A percentile compares a stretch with the other conserved stretches of the same genome.
These are phyloP conservation scores for Xestobium rufovillosum DNA, from an alignment of 2,888 invertebrate species.

Conservation along the genomic window DNA sequence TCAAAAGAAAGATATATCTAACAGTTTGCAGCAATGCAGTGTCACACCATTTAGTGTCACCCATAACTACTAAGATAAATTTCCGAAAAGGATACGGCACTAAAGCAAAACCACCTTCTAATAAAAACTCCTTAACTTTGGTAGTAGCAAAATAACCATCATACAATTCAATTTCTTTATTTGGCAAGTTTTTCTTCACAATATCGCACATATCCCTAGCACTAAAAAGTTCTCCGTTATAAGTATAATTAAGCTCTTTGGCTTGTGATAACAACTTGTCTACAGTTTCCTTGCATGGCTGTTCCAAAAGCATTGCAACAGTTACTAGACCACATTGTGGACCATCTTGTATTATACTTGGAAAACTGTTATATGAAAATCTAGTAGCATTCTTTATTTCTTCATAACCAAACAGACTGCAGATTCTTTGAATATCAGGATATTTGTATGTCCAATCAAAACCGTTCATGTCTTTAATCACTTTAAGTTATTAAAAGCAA, in stretches of 20 bases:
- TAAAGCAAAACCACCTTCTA: constrained; percentile 41
- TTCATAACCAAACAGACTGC: constrained; percentile 50
- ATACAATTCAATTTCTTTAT: constrained; percentile 44
- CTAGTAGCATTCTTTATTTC: constrained; percentile 45
- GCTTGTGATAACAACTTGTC: constrained; percentile 52
- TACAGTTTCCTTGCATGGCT: constrained; percentile 52
- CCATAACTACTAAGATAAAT: too few species aligned
- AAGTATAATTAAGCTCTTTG: constrained; percentile 57
- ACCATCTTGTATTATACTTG: constrained; percentile 46
- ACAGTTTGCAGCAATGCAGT: too few species aligned
- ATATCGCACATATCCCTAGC: constrained; percentile 61
- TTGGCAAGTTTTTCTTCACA: constrained; percentile 49
- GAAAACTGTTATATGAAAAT: constrained; percentile 34
- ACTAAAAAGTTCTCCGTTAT: constrained; percentile 86
- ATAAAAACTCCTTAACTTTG: constrained; percentile 40
- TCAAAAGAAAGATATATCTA: too few species aligned
- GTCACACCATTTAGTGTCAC: too few species aligned
- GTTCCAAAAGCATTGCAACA: constrained; percentile 67
- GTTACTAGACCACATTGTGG: constrained; percentile 87
- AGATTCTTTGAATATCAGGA: constrained; percentile 52
- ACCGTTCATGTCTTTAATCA: constrained; percentile 27
- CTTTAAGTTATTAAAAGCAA: too few species aligned
- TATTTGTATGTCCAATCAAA: constrained; percentile 52
- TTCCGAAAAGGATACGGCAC: constrained; percentile 51
- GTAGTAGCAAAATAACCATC: constrained; percentile 19